phyloP scores from a whole-genome alignment of 2,113 vertebrate species.

The Albula glossodonta region DNA sequence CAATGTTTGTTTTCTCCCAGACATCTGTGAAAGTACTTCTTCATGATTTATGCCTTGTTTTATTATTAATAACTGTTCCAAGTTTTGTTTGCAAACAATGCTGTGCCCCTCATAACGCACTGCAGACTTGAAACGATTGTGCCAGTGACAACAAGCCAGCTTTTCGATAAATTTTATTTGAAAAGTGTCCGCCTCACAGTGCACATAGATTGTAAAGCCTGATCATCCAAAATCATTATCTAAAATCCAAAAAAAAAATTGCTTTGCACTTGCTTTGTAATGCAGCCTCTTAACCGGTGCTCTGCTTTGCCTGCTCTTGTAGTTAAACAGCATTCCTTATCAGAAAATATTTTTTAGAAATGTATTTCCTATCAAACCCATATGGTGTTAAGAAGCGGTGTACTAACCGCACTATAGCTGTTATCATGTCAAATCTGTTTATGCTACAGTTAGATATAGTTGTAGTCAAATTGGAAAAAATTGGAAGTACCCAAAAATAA shows the following conservation, averaged over 20 bases:
- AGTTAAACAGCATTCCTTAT: background rate
- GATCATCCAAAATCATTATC: background rate
- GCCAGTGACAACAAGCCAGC: background rate
- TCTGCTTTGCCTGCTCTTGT: background rate
- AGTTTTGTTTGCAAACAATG: background rate
- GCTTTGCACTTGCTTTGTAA: background rate
- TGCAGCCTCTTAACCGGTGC: background rate
- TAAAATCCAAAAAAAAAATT: no score
- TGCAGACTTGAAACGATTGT: background rate
- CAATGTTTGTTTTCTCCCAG: background rate
- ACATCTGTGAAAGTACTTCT: conserved; percentile 1
- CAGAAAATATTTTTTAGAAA: background rate
- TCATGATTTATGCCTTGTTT: background rate
- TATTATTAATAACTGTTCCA: conserved; percentile 2
- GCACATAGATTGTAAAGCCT: background rate
- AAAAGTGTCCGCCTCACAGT: background rate
- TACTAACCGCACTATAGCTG: no score
- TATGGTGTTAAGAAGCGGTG: no score
- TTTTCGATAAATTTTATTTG: background rate
- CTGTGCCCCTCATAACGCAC: background rate
- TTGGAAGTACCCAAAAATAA: no score
- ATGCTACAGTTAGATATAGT: no score
- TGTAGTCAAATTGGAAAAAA: no score
- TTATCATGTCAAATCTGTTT: no score
- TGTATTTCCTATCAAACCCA: no score